These are phyloP conservation scores for Heliconius congener DNA, from an alignment of 1,140 invertebrate genomes.

Conservation along the genomic window DNA sequence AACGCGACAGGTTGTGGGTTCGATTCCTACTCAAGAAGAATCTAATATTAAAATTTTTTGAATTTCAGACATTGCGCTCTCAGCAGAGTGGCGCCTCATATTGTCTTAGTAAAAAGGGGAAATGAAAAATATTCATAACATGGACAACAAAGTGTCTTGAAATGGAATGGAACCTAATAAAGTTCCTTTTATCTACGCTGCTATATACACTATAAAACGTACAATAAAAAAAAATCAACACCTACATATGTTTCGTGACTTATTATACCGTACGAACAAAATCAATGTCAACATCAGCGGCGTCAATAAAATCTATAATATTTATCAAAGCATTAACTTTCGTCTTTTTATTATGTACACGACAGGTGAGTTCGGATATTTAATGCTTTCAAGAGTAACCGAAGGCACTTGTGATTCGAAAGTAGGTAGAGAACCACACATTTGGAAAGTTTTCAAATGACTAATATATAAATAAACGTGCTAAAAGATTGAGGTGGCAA, in stretches of 20 bases:
- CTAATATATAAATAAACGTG: background rate
- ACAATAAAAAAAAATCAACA: too few relatives aligned
- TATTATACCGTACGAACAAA: background rate
- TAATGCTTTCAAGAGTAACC: background rate
- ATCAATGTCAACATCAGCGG: background rate
- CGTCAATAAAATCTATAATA: background rate
- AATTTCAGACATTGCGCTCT: too few relatives aligned
- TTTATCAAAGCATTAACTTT: background rate
- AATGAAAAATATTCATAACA: too few relatives aligned
- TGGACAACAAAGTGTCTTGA: too few relatives aligned
- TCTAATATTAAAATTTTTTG: too few relatives aligned
- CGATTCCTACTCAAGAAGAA: too few relatives aligned
- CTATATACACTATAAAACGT: too few relatives aligned
- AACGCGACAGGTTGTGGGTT: too few relatives aligned
- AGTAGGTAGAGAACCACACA: slow-evolving; percentile 1
- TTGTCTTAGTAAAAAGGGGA: too few relatives aligned
- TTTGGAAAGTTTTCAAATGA: slow-evolving; percentile 3
- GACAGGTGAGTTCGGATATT: slow-evolving; percentile 8
- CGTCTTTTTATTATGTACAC: background rate
- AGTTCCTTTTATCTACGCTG: too few relatives aligned
- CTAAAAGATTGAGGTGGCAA: background rate
- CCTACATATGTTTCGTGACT: background rate
- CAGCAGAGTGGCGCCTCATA: too few relatives aligned
- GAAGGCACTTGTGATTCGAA: background rate
- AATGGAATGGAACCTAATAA: too few relatives aligned